Evolutionary conservation across 35 echinoderm and acorn worm species (phyloP).

Genomic region (Strongylocentrotus purpuratus): DNA sequence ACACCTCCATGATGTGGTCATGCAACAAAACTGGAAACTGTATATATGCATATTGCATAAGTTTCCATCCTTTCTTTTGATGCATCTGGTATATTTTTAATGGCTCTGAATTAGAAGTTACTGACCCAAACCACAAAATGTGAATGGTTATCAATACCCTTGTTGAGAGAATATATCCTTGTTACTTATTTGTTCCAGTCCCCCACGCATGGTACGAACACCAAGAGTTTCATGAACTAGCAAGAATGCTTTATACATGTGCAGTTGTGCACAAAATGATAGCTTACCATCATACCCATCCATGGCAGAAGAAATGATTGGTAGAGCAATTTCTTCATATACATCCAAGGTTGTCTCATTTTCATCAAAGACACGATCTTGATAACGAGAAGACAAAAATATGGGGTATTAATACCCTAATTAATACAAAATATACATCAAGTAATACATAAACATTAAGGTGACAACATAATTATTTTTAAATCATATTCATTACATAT

Average conservation of each 20-base stretch:
- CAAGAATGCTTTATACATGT: too few relatives aligned
- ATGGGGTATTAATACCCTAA: neutral
- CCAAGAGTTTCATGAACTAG: too few relatives aligned
- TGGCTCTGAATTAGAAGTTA: too few relatives aligned
- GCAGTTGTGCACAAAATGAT: neutral
- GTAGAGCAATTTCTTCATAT: constrained; percentile 81
- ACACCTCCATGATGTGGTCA: too few relatives aligned
- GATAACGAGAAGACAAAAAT: neutral
- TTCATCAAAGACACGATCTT: constrained; percentile 80
- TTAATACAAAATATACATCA: neutral
- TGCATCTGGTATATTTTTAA: too few relatives aligned
- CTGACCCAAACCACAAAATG: too few relatives aligned
- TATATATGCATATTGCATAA: too few relatives aligned
- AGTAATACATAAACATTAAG: neutral
- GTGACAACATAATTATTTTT: neutral
- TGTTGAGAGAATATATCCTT: neutral
- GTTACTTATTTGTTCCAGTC: neutral
- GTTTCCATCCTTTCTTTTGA: too few relatives aligned
- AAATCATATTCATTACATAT: too few relatives aligned
- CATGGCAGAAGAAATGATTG: constrained; percentile 81
- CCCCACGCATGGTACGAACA: neutral
- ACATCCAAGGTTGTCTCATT: constrained; percentile 75
- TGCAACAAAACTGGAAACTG: too few relatives aligned
- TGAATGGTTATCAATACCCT: too few relatives aligned
- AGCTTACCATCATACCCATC: constrained; percentile 83